Evolutionary conservation across 2,888 invertebrate species (phyloP).

Genomic region (Chrysina gloriosa): DNA sequence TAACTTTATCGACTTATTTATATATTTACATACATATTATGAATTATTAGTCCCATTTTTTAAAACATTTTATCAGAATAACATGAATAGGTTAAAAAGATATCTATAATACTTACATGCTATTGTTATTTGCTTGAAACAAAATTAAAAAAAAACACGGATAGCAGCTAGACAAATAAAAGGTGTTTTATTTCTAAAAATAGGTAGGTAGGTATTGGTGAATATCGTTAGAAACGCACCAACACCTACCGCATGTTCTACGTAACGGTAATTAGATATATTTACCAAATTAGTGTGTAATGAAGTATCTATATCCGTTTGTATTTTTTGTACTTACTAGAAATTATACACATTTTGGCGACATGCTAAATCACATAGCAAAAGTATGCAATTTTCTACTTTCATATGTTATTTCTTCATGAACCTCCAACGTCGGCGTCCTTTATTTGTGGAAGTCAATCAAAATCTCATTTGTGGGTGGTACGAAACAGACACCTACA

Average conservation of each 20-base stretch:
- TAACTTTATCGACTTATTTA: no score
- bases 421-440: constrained; percentile 19
- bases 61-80: no score
- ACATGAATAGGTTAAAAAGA: no score
- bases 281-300: constrained; percentile 39
- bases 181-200: no score
- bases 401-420: constrained; percentile 35
- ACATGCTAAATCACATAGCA: constrained; percentile 27
- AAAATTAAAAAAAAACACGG: no score
- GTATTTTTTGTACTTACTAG: neutral
- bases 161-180: no score
- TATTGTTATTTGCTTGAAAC: no score
- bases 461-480: constrained; percentile 50
- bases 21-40: no score
- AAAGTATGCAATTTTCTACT: constrained; percentile 34
- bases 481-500: constrained; percentile 49
- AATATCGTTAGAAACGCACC: neutral
- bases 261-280: constrained; percentile 11
- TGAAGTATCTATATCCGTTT: constrained; percentile 41
- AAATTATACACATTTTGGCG: constrained; percentile 32
- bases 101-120: no score
- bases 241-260: constrained; percentile 4
- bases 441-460: constrained; percentile 48
- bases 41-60: no score
- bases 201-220: no score